These are phyloP conservation scores for Saturnia pavonia DNA, from an alignment of 2,888 invertebrate species.

Conservation along the genomic window DNA sequence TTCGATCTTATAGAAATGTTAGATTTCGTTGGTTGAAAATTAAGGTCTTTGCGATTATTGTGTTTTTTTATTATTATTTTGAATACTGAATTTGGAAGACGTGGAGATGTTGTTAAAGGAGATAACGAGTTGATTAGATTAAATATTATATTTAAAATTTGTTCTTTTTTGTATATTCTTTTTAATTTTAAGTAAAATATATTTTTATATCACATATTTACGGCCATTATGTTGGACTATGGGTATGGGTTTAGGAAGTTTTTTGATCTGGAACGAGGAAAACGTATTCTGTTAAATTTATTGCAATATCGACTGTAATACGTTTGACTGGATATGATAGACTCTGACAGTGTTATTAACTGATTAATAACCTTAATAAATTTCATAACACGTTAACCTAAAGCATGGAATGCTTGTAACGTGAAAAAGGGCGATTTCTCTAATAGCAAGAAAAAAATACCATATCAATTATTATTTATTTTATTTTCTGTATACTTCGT, in stretches of 20 bases:
- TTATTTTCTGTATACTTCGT: too few species aligned
- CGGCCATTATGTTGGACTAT: too few species aligned
- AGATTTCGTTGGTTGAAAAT: constrained; percentile 36
- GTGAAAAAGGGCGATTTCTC: too few species aligned
- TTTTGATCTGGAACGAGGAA: too few species aligned
- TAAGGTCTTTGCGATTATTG: constrained; percentile 8
- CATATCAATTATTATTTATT: too few species aligned
- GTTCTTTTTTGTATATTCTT: constrained; percentile 1
- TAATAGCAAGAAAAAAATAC: too few species aligned
- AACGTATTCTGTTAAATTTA: background rate
- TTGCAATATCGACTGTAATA: background rate
- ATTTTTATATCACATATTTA: too few species aligned
- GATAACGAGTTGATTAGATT: background rate
- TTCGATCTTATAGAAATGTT: constrained; percentile 66
- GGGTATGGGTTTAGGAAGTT: too few species aligned
- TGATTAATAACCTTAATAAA: too few species aligned
- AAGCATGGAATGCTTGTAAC: too few species aligned
- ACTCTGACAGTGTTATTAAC: background rate
- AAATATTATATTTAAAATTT: constrained; percentile 6
- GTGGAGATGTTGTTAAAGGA: constrained; percentile 12
- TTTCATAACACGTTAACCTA: too few species aligned
- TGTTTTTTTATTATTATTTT: constrained; percentile 14
- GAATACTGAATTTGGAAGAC: constrained; percentile 18
- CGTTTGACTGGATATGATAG: background rate
- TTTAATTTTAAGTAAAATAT: background rate